Percentiles rank a stretch among this genome's conserved stretches.
phyloP scores from a whole-genome alignment of 1,140 invertebrate genomes.

The Dolichoris vasculosae region DNA sequence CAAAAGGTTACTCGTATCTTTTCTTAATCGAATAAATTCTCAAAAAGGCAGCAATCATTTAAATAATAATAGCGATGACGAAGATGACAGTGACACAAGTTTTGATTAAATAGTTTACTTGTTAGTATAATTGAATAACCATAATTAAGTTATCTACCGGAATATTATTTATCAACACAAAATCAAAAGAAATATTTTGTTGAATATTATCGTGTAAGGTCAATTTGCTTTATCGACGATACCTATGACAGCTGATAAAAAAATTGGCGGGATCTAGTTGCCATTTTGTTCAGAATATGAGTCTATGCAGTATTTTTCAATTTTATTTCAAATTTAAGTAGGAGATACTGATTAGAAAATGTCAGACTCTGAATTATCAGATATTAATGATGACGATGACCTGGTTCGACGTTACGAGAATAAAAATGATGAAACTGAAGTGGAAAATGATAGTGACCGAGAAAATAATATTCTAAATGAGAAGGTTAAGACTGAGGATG shows the following conservation, averaged over 20 bases:
- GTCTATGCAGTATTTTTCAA: not conserved
- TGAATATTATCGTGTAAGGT: not conserved
- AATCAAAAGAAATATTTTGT: not conserved
- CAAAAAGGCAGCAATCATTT: constrained; percentile 66
- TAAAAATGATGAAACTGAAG: constrained; percentile 43
- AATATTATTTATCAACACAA: not conserved
- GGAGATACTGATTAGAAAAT: constrained; percentile 10
- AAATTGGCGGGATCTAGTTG: constrained; percentile 40
- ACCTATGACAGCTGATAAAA: constrained; percentile 30
- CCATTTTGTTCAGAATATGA: constrained; percentile 14
- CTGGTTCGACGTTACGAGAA: constrained; percentile 60
- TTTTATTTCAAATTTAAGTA: not conserved
- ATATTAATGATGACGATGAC: constrained; percentile 55
- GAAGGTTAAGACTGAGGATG: constrained; percentile 53
- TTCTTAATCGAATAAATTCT: constrained; percentile 78
- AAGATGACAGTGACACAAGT: constrained; percentile 15
- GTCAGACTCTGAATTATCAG: constrained; percentile 44
- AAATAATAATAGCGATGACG: constrained; percentile 20
- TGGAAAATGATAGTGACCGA: not conserved
- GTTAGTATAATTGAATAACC: not conserved
- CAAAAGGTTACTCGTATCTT: constrained; percentile 77
- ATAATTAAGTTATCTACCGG: not conserved
- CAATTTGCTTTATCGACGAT: not conserved
- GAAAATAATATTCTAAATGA: constrained; percentile 51
- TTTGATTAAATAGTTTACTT: constrained; percentile 37